Conservation (phyloP, 2,797 vertebrate species). For the Jordanella pulchra region DNA sequence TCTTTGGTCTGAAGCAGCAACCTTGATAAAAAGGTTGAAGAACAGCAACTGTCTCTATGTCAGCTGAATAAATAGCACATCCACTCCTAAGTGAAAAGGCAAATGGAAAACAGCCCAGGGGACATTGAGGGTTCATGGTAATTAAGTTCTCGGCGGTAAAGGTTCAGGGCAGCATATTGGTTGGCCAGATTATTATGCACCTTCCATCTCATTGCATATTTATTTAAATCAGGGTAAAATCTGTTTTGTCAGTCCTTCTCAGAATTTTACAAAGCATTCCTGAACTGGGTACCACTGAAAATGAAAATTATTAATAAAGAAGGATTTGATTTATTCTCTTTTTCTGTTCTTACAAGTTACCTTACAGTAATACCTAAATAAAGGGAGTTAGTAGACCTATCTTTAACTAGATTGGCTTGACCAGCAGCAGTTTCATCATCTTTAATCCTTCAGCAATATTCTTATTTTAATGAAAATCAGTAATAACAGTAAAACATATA, state of each 20-base stretch:
- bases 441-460: not conserved
- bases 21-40: not conserved
- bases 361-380: not conserved
- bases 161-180: not conserved
- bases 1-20: not conserved
- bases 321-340: not conserved
- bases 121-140: not conserved
- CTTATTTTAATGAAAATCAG: not conserved
- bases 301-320: not conserved
- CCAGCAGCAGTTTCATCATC: not conserved
- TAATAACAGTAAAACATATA: slow-evolving; percentile 10
- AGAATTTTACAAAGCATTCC: not conserved
- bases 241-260: not conserved
- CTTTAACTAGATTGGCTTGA: not conserved
- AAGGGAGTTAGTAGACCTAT: not conserved
- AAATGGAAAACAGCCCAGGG: not conserved
- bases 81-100: not conserved
- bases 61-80: not conserved
- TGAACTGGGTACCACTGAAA: not conserved
- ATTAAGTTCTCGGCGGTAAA: not conserved
- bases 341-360: no score
- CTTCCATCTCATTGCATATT: not conserved
- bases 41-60: not conserved
- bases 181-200: not conserved
- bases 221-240: not conserved